Conservation (phyloP, 2,888 invertebrate genomes). For the Dorcus parallelipipedus region DNA sequence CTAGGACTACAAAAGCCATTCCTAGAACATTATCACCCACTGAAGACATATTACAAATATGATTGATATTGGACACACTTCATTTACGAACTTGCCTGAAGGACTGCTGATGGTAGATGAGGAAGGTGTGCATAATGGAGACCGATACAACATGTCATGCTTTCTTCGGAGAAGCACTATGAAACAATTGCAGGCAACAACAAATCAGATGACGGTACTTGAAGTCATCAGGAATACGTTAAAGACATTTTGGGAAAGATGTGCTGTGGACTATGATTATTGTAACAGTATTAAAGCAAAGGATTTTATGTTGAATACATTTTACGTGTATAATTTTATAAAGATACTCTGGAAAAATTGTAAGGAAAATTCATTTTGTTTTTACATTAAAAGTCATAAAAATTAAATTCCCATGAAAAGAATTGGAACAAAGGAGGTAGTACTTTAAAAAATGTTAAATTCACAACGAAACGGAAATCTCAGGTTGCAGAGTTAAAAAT, state of each 20-base stretch:
- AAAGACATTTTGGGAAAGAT: too few relatives aligned
- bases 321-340: too few relatives aligned
- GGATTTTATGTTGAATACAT: too few relatives aligned
- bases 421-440: too few relatives aligned
- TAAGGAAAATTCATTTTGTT: too few relatives aligned
- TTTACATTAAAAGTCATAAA: too few relatives aligned
- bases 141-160: constrained; percentile 47
- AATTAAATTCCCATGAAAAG: too few relatives aligned
- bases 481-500: too few relatives aligned
- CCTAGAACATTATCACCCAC: background rate
- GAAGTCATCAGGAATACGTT: constrained; percentile 34
- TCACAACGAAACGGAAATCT: too few relatives aligned
- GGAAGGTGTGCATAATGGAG: constrained; percentile 45
- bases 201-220: constrained; percentile 25
- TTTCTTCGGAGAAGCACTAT: constrained; percentile 47
- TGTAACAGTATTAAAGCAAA: constrained; percentile 23
- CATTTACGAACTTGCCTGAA: constrained; percentile 34
- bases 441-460: too few relatives aligned
- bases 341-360: too few relatives aligned
- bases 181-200: constrained; percentile 32
- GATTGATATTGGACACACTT: constrained; percentile 24
- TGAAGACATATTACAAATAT: constrained; percentile 18
- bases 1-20: background rate
- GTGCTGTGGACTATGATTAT: constrained; percentile 35
- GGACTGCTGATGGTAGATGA: constrained; percentile 42